These are phyloP conservation scores for Anastrepha obliqua DNA, from an alignment of 1,140 invertebrate genomes.

Conservation along the genomic window DNA sequence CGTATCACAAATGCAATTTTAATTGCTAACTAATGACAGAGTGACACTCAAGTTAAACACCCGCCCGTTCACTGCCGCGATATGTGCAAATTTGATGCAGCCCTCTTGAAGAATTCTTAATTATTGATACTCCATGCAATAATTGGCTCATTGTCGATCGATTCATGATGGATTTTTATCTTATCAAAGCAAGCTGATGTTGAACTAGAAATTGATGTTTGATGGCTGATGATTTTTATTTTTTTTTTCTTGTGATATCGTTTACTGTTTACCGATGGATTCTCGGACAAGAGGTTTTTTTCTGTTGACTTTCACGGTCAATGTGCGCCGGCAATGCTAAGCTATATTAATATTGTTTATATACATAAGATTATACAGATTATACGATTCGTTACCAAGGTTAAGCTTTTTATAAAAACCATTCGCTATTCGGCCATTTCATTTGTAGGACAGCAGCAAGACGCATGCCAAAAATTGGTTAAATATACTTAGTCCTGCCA, in stretches of 20 bases:
- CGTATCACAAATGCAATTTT: neutral
- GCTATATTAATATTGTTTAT: neutral
- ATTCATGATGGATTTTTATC: constrained; percentile 40
- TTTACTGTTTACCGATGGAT: neutral
- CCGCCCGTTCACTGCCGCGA: too few species aligned
- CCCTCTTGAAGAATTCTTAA: too few species aligned
- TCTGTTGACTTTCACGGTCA: neutral
- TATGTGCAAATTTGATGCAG: too few species aligned
- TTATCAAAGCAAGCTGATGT: constrained; percentile 16
- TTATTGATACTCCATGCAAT: neutral
- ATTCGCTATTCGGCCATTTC: too few species aligned
- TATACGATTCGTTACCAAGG: too few species aligned
- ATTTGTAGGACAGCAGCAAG: too few species aligned
- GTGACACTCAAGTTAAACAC: neutral
- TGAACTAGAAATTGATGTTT: constrained; percentile 1
- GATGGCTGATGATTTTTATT: neutral
- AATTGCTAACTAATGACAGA: constrained; percentile 13
- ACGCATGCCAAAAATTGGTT: too few species aligned
- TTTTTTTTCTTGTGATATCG: neutral
- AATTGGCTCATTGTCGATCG: constrained; percentile 8
- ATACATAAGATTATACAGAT: too few species aligned
- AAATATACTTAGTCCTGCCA: too few species aligned
- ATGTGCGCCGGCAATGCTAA: neutral
- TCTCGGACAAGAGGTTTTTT: neutral
- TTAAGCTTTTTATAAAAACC: too few species aligned